A percentile compares a stretch with the other conserved stretches of the same genome.
Evolutionary conservation across 2,888 invertebrate species (phyloP).

Genomic region (Acronicta aceris): DNA sequence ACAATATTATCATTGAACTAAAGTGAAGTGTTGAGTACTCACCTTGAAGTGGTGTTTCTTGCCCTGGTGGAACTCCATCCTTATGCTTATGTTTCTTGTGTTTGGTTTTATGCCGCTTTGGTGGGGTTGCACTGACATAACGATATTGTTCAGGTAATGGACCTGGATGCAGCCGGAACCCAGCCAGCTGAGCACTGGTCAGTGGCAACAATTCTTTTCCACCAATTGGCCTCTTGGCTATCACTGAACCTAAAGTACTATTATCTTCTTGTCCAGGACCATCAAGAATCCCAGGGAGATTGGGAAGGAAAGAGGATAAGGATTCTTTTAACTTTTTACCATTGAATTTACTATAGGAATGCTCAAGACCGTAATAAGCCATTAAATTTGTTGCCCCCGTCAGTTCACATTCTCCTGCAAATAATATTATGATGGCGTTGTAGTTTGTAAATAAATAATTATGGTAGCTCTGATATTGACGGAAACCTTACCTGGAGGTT

Average conservation of each 20-base stretch:
- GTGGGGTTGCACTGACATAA: conserved; percentile 96
- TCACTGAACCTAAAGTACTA: conserved; percentile 97
- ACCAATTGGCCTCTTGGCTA: conserved; percentile 98
- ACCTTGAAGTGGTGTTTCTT: conserved; percentile 93
- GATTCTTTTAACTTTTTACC: conserved; percentile 98
- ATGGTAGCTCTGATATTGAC: neutral
- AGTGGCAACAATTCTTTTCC: conserved; percentile 95
- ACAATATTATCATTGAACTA: too few relatives aligned
- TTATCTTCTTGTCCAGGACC: conserved; percentile 95
- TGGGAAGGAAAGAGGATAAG: conserved; percentile 97
- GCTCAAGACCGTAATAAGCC: conserved; percentile 98
- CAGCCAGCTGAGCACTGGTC: conserved; percentile 96
- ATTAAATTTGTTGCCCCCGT: conserved; percentile 99
- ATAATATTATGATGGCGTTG: conserved; percentile 41
- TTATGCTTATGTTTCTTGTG: conserved; percentile 98
- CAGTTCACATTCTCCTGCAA: conserved; percentile 95
- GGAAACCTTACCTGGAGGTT: conserved; percentile 93
- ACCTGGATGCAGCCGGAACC: conserved; percentile 98
- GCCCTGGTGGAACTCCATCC: conserved; percentile 94
- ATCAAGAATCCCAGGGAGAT: conserved; percentile 98
- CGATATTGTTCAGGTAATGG: conserved; percentile 99
- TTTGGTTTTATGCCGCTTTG: conserved; percentile 98
- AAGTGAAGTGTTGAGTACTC: conserved; percentile 32
- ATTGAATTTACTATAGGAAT: conserved; percentile 99
- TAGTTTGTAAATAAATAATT: conserved; percentile 42